Percentiles rank a stretch among this genome's conserved stretches.
phyloP scores from a whole-genome alignment of 2,113 vertebrate species.

The Hyperoodon ampullatus region DNA sequence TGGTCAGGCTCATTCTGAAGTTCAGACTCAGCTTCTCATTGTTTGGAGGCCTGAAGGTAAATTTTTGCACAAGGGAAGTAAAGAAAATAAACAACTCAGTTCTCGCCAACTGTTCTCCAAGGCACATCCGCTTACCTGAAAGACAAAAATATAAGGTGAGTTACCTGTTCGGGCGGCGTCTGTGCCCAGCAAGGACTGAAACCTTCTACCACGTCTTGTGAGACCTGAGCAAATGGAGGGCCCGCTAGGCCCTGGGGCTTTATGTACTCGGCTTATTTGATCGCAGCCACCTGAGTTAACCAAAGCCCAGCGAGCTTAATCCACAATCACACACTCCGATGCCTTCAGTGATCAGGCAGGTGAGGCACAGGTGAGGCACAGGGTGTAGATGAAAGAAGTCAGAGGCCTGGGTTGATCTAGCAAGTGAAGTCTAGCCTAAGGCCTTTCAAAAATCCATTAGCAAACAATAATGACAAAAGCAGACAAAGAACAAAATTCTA shows the following conservation, averaged over 20 bases:
- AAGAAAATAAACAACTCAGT: conserved; percentile 92
- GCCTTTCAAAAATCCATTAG: not conserved
- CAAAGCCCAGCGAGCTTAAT: not conserved
- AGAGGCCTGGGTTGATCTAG: not conserved
- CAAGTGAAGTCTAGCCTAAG: not conserved
- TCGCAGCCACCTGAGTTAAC: not conserved
- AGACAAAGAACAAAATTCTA: not conserved
- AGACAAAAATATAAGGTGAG: not conserved
- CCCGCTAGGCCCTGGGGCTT: not conserved
- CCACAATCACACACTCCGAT: not conserved
- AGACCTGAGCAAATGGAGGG: not conserved
- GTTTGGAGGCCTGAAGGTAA: conserved; percentile 82
- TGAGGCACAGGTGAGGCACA: not conserved
- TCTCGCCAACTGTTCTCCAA: conserved; percentile 89
- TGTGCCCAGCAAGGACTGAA: not conserved
- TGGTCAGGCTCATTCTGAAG: conserved; percentile 3
- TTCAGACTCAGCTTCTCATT: conserved; percentile 79
- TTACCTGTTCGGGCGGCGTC: not conserved
- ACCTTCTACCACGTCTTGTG: not conserved
- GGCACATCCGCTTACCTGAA: conserved; percentile 89
- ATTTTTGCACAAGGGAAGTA: conserved; percentile 87
- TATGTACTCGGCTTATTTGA: not conserved
- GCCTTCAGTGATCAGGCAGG: not conserved
- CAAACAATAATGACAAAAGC: not conserved
- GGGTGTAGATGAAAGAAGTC: not conserved